These are phyloP conservation scores for Perca schrenkii DNA, from an alignment of 2,113 vertebrate species.

Conservation along the genomic window DNA sequence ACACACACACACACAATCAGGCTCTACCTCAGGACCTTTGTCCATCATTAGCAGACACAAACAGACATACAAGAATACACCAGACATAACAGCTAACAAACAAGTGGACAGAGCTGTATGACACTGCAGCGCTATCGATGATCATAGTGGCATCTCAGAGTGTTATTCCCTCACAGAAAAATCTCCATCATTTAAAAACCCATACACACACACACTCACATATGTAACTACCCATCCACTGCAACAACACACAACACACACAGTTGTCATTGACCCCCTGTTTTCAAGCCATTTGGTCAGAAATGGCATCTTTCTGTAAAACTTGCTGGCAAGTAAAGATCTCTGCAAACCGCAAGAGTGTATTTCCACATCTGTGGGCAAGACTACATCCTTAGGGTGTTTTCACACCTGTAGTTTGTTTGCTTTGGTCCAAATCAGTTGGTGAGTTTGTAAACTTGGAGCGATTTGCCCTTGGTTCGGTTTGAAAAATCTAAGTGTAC, in stretches of 20 bases:
- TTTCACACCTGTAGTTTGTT: too few relatives aligned
- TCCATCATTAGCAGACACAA: background rate
- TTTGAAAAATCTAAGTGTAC: too few relatives aligned
- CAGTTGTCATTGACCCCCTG: too few relatives aligned
- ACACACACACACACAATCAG: background rate
- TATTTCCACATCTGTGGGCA: background rate
- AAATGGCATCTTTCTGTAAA: background rate
- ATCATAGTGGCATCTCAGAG: background rate
- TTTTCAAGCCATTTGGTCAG: background rate
- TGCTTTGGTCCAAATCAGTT: too few relatives aligned
- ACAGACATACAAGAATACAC: background rate
- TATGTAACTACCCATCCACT: background rate
- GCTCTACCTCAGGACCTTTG: background rate
- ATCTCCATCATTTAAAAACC: background rate
- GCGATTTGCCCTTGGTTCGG: too few relatives aligned
- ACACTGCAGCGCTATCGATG: background rate
- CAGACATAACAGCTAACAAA: background rate
- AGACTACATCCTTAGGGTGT: too few relatives aligned
- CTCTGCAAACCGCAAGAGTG: background rate
- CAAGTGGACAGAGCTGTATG: background rate
- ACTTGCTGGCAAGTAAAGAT: background rate
- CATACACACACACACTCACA: background rate
- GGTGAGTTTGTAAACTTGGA: too few relatives aligned
- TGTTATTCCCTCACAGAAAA: background rate
- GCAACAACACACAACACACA: conserved; percentile 22